phyloP scores from a whole-genome alignment of 2,888 invertebrate genomes.

The Phragmatobia fuliginosa region DNA sequence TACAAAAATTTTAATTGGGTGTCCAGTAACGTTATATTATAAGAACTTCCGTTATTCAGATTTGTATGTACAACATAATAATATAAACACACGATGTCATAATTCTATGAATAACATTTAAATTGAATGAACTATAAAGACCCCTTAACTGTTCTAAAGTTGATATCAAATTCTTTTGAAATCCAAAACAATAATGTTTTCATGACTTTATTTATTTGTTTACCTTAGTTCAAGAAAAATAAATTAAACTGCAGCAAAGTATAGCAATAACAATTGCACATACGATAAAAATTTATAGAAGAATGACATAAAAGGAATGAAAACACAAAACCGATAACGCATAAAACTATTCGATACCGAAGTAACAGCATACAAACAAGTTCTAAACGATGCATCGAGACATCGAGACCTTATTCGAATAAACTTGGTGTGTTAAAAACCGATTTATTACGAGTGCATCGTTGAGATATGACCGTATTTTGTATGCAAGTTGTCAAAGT shows the following conservation, averaged over 20 bases:
- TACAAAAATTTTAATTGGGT: too few relatives aligned
- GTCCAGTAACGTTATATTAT: too few relatives aligned
- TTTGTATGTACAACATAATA: too few relatives aligned
- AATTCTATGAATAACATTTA: too few relatives aligned
- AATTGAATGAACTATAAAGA: too few relatives aligned
- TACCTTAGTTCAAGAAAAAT: background rate
- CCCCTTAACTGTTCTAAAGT: background rate
- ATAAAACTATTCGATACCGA: conserved; percentile 30
- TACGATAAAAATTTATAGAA: background rate
- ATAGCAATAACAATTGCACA: background rate
- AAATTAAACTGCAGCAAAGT: background rate
- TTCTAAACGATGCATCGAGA: conserved; percentile 24
- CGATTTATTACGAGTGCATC: conserved; percentile 25
- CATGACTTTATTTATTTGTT: background rate
- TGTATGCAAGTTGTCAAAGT: conserved; percentile 17
- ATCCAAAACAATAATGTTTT: background rate
- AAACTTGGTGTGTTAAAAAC: conserved; percentile 14
- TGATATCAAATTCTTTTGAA: too few relatives aligned
- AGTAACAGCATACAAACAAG: conserved; percentile 14
- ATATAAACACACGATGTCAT: too few relatives aligned
- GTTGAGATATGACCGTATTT: conserved; percentile 16
- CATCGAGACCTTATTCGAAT: conserved; percentile 33
- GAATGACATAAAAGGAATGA: conserved; percentile 14
- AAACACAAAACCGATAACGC: conserved; percentile 26
- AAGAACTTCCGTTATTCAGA: too few relatives aligned